Conservation (phyloP, 2,113 vertebrate species). For the Protomyctophum bolini region DNA sequence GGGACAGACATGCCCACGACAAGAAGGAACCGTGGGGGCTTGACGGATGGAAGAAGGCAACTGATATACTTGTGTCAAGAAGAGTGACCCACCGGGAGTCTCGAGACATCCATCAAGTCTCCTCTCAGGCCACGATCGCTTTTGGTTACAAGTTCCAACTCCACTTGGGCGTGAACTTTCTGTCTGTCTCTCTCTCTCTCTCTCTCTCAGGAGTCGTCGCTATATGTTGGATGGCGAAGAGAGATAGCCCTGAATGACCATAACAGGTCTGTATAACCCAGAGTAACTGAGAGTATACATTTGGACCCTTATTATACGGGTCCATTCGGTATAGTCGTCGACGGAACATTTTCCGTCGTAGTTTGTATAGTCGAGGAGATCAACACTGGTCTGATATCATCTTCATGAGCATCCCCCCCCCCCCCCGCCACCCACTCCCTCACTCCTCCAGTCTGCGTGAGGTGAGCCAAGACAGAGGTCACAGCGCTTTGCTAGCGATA, state of each 20-base stretch:
- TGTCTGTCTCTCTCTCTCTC: neutral
- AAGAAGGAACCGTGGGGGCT: neutral
- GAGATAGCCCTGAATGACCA: too few relatives aligned
- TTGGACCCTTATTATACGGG: too few relatives aligned
- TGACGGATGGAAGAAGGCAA: slow-evolving; percentile 40
- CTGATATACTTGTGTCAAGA: slow-evolving; percentile 20
- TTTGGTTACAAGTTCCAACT: slow-evolving; percentile 2
- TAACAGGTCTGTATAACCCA: too few relatives aligned
- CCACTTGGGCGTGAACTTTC: neutral
- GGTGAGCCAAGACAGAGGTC: slow-evolving; percentile 35
- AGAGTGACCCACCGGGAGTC: neutral
- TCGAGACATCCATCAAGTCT: slow-evolving; percentile 19
- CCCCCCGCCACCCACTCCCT: neutral
- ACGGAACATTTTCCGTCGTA: too few relatives aligned
- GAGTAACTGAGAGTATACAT: too few relatives aligned
- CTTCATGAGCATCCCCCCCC: neutral
- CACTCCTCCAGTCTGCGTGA: neutral
- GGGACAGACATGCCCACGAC: neutral
- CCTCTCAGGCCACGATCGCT: neutral
- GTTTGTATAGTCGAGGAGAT: too few relatives aligned
- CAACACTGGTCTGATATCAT: neutral
- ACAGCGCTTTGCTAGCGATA: neutral
- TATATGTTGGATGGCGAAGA: too few relatives aligned
- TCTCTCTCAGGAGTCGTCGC: neutral
- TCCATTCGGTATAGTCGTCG: too few relatives aligned